These are phyloP conservation scores for Pangasius macronema DNA, from an alignment of 2,797 vertebrate species.

Conservation along the genomic window DNA sequence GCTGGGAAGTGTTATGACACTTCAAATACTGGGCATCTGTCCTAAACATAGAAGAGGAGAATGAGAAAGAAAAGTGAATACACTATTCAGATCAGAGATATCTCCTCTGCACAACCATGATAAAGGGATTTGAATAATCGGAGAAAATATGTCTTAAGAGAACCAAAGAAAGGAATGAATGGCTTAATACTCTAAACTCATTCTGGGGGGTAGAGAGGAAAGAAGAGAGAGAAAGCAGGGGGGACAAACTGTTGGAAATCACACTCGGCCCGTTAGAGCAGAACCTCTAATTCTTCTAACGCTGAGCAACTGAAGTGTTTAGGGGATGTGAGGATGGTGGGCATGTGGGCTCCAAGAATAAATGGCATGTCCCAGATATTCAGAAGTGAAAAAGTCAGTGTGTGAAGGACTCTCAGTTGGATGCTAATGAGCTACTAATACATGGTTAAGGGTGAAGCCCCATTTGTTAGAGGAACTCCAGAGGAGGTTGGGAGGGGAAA, in stretches of 20 bases:
- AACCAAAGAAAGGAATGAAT: not conserved
- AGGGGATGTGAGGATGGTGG: conserved; percentile 7
- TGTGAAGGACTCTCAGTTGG: conserved; percentile 60
- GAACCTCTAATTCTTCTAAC: conserved; percentile 20
- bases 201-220: not conserved
- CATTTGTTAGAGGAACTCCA: conserved; percentile 38
- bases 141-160: conserved; percentile 3
- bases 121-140: not conserved
- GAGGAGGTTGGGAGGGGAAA: conserved; percentile 5
- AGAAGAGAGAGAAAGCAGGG: not conserved
- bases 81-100: not conserved
- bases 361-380: conserved; percentile 8
- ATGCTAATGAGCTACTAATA: conserved; percentile 61
- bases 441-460: conserved; percentile 13
- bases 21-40: conserved; percentile 30
- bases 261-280: conserved; percentile 16
- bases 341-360: not conserved
- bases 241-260: conserved; percentile 14
- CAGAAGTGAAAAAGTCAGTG: conserved; percentile 32
- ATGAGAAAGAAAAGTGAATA: not conserved
- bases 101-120: not conserved
- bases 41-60: conserved; percentile 11
- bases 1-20: conserved; percentile 54
- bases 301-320: conserved; percentile 4
- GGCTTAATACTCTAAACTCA: not conserved